Base-by-base conservation (phyloP, 2,797 vertebrate species). In the Podarcis siculus region DNA sequence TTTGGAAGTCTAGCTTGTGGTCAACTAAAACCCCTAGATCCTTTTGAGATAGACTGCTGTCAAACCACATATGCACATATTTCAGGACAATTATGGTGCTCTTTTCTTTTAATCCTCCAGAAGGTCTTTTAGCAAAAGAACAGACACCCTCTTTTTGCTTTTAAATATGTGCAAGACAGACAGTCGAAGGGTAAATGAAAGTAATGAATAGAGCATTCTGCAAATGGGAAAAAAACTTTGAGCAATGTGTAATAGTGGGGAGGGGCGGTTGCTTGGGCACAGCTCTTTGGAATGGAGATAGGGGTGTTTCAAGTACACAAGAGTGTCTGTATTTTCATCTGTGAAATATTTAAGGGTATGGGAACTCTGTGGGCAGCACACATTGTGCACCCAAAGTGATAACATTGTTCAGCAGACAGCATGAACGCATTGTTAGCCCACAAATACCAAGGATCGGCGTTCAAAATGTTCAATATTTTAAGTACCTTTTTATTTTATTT, bases 311-410 rank as follows among this genome's bases (percentile, higher is more conserved):
- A 76, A 76, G 32, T 30, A 76, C 21, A 86, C 42, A 76, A 64
- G 76, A 64, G 37, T 27, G 39, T 58, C 83, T 80, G 83, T 89
- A 30, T 85, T 72, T 80, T 81, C 78, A 35, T 35, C 39, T 67
- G 37, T 6, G 30, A 76, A 73, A 30, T 30, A 6, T 35, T 21
- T 15, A 42, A 82, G 88, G 61, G 61, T 77, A 58, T 89, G 88
- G 72, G 88, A 89, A 86, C 5, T 49, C 67, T 58, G 88, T 89
- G 88, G 88, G 88, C 42, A 83, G 32, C n/a, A 25, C 10, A 32
- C 3, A 15, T 39, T 1, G 71, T 64, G 12, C 27, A 79, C 42
- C 78, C 25, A 17, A 67, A 76, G 66, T 32, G 23, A 49, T 30
- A 61, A 19, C 8, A 19, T 17, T n/a, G 17, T 25, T 55, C 58